Evolutionary conservation across 2,888 invertebrate species (phyloP).

Genomic region (Eristalis tenax): DNA sequence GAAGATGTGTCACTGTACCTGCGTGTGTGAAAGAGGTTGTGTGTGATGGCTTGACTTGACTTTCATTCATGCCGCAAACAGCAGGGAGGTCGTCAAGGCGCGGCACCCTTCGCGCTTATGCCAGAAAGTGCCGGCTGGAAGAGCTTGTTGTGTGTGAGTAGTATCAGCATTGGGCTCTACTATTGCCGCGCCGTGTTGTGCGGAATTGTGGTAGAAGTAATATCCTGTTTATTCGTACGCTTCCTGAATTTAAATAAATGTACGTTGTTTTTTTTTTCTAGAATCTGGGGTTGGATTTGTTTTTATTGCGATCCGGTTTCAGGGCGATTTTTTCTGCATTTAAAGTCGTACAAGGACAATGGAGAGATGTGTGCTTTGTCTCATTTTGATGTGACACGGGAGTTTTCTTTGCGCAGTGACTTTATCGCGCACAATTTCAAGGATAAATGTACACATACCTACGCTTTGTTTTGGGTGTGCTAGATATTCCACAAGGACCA

Average conservation of each 20-base stretch:
- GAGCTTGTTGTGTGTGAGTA: neutral
- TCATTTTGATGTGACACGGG: neutral
- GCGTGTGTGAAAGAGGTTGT: conserved; percentile 54
- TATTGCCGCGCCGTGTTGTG: neutral
- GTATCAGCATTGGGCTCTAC: neutral
- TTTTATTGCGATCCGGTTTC: conserved; percentile 42
- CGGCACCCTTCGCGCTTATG: neutral
- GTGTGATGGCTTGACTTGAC: conserved; percentile 44
- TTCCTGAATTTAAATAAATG: conserved; percentile 64
- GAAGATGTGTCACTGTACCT: conserved; percentile 42
- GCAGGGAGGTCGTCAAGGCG: neutral
- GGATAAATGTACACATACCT: conserved; percentile 19
- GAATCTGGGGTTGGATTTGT: conserved; percentile 48
- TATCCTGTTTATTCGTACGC: conserved; percentile 67
- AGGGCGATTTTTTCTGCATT: neutral
- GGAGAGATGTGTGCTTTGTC: conserved; percentile 8
- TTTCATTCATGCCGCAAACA: neutral
- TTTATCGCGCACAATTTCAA: conserved; percentile 34
- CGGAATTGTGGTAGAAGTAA: conserved; percentile 33
- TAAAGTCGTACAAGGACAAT: conserved; percentile 25
- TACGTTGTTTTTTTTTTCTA: conserved; percentile 1
- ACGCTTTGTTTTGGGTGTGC: neutral
- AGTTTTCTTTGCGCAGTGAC: conserved; percentile 3
- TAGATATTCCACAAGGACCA: neutral
- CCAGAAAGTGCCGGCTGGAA: neutral